These are phyloP conservation scores for Chloropsis hardwickii DNA, from an alignment of 2,113 vertebrate genomes.

Conservation along the genomic window DNA sequence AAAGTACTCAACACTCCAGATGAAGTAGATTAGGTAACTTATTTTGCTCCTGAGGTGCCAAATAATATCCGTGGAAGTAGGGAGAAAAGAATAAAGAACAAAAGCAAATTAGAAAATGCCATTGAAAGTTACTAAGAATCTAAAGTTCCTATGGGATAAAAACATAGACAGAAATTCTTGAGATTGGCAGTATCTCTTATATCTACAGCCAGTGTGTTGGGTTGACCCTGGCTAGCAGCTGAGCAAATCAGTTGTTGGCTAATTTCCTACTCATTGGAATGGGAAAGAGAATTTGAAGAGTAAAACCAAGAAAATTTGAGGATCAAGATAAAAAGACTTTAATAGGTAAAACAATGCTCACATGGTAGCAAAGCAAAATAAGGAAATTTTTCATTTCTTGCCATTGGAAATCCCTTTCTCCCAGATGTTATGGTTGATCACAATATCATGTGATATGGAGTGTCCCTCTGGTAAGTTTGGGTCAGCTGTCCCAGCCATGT, in stretches of 20 bases:
- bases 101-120: not conserved
- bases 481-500: not conserved
- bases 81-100: not conserved
- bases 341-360: not conserved
- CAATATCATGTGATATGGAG: too few relatives aligned
- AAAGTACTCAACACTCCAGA: not conserved
- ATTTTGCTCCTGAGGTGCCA: not conserved
- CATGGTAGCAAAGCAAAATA: not conserved
- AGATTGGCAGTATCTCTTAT: not conserved
- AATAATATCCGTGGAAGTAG: not conserved
- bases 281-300: not conserved
- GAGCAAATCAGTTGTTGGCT: not conserved
- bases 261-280: not conserved
- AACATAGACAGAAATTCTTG: not conserved
- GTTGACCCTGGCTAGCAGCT: not conserved
- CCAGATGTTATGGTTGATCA: not conserved
- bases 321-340: not conserved
- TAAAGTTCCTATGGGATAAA: not conserved
- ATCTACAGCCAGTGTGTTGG: not conserved
- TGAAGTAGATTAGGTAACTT: not conserved
- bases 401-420: not conserved
- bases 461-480: not conserved
- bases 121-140: not conserved
- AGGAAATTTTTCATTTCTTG: not conserved
- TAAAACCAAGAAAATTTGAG: not conserved